These are phyloP conservation scores for Drosophila quasianomalipes DNA, from an alignment of 2,888 invertebrate species.

Conservation along the genomic window DNA sequence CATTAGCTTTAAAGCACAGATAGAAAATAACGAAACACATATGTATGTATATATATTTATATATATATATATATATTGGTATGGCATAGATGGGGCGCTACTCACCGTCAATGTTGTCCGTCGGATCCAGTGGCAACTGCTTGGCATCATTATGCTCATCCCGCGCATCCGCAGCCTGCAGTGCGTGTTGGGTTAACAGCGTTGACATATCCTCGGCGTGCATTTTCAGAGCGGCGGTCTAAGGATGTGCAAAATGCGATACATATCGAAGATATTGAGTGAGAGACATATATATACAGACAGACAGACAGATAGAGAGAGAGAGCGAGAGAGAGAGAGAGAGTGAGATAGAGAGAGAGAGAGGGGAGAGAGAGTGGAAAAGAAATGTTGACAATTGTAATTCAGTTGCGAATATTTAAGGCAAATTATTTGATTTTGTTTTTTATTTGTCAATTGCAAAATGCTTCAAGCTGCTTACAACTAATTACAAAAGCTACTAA, in stretches of 20 bases:
- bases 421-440: conserved; percentile 1
- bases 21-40: conserved; percentile 51
- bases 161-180: conserved; percentile 87
- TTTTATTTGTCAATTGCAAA: conserved; percentile 59
- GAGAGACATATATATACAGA: background rate
- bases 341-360: conserved; percentile 7
- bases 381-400: conserved; percentile 24
- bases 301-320: conserved; percentile 4
- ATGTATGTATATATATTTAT: conserved; percentile 24
- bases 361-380: conserved; percentile 9
- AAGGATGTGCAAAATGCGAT: background rate
- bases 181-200: conserved; percentile 88
- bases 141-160: conserved; percentile 86
- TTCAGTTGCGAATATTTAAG: conserved; percentile 5
- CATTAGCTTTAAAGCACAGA: conserved; percentile 76
- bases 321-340: conserved; percentile 6
- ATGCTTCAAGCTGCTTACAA: conserved; percentile 62
- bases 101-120: conserved; percentile 92
- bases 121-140: conserved; percentile 89
- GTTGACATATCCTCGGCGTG: conserved; percentile 88
- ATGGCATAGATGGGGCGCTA: conserved; percentile 61
- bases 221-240: conserved; percentile 83
- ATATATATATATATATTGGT: conserved; percentile 22
- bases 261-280: background rate
- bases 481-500: conserved; percentile 54